Conservation (phyloP, 2,888 invertebrate genomes). For the Zygaena filipendulae region DNA sequence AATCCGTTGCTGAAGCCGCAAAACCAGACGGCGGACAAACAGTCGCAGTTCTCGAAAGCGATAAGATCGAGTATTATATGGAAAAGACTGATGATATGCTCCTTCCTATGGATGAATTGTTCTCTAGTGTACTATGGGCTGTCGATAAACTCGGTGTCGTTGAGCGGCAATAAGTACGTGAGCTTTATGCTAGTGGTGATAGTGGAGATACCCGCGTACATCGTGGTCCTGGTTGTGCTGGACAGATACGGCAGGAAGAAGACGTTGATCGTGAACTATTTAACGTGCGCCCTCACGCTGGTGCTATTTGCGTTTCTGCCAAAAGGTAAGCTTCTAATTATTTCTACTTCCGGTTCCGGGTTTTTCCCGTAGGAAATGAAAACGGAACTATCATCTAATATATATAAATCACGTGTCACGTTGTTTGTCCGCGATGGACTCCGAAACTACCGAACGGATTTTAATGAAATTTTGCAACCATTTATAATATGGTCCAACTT, state of each 20-base stretch:
- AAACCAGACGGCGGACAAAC: slow-evolving; percentile 38
- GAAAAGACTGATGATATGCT: slow-evolving; percentile 72
- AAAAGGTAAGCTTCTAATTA: slow-evolving; percentile 46
- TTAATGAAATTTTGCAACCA: too few relatives aligned
- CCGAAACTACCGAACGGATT: too few relatives aligned
- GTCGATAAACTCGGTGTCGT: slow-evolving; percentile 78
- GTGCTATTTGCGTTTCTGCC: slow-evolving; percentile 72
- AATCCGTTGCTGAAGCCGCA: slow-evolving; percentile 43
- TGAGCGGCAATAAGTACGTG: slow-evolving; percentile 79
- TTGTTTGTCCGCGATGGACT: too few relatives aligned
- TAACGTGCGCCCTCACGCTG: slow-evolving; percentile 71
- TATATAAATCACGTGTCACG: too few relatives aligned
- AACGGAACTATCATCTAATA: too few relatives aligned
- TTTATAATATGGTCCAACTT: too few relatives aligned
- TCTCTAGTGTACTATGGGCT: slow-evolving; percentile 84
- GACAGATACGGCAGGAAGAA: slow-evolving; percentile 74
- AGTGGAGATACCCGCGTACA: slow-evolving; percentile 80
- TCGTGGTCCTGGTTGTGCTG: slow-evolving; percentile 72
- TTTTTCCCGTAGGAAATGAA: too few relatives aligned
- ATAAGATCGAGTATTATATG: slow-evolving; percentile 67
- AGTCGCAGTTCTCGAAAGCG: slow-evolving; percentile 56
- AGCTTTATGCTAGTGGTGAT: slow-evolving; percentile 76
- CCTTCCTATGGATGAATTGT: slow-evolving; percentile 82
- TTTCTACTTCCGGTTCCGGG: too few relatives aligned
- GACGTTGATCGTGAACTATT: slow-evolving; percentile 70